Evolutionary conservation across 2,888 invertebrate species (phyloP).

Genomic region (Plutella xylostella): DNA sequence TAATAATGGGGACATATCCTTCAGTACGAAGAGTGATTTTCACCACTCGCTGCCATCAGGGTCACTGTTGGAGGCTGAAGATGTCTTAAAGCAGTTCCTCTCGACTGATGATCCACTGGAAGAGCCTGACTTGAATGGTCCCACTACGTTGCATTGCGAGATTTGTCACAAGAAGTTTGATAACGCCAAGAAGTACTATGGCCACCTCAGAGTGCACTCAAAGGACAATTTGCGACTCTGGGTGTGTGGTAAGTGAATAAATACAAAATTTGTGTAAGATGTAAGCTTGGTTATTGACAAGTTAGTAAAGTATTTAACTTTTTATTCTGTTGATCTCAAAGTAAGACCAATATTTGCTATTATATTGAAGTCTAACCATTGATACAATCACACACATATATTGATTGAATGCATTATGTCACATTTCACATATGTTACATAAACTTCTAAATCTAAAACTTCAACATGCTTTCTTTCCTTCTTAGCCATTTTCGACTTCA

Average conservation of each 20-base stretch:
- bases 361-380: too few relatives aligned
- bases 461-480: too few relatives aligned
- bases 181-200: constrained; percentile 59
- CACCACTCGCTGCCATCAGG: constrained; percentile 26
- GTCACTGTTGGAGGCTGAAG: constrained; percentile 39
- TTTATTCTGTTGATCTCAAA: too few relatives aligned
- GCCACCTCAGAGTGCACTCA: constrained; percentile 56
- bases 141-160: constrained; percentile 54
- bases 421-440: too few relatives aligned
- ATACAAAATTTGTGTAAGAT: not conserved
- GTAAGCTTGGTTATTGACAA: too few relatives aligned
- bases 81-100: constrained; percentile 53
- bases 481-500: not conserved
- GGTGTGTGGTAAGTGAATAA: constrained; percentile 54
- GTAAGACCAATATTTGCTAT: too few relatives aligned
- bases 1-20: not conserved
- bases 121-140: constrained; percentile 56
- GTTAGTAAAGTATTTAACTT: too few relatives aligned
- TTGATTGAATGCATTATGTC: too few relatives aligned
- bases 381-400: too few relatives aligned
- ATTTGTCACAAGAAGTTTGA: constrained; percentile 58
- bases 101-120: constrained; percentile 52
- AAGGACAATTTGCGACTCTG: constrained; percentile 44
- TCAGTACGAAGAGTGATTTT: not conserved
- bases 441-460: too few relatives aligned